Evolutionary conservation across 2,888 invertebrate genomes (phyloP), one percentile per base, ranked within the genome.

Genomic region (Drosophila anomalata): DNA sequence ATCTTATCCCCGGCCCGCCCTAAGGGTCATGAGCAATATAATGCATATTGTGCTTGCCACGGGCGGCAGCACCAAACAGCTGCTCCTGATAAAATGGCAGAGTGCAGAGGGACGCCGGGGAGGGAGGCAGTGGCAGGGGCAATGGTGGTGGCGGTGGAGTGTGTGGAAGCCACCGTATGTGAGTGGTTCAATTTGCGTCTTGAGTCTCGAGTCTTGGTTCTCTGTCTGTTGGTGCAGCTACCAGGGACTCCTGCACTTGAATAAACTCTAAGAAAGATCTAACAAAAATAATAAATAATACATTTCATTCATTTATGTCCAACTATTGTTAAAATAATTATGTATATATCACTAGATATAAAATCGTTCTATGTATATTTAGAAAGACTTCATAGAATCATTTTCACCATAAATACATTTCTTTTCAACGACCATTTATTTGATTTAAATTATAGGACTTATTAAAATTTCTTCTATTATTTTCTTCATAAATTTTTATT

Each of bases 1-100:
- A 82, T 82, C 82, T 82, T 82, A 82, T 82, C 82, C 87, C 47
- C 31, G 47, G 56, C 63, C 53, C 53, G 68, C 78, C 80, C 75
- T 71, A 68, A 74, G 87, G 84, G 84, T 88, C 84, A 80, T 70
- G 72, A 59, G 61, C 39, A 70, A 48, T 70, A 60, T 71, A 54
- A 50, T 62, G 63, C 69, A 71, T 66, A 66, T 66, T 66, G 65
- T 66, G 52, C 52, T 39, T 52, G 36, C 33, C 52, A 52, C 36
- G 31, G 46, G 39, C 33, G 50, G 33, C 53, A 62, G 59, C 66
- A 31, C 41, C 29, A 31, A 65, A 51, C 73, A 73, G 60, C 73
- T 73, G 73, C 55, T 67, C 55, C 67, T 73, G 73, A 73, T 73
- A 73, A 73, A 70, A 46, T 71, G 54, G 20, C 24, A 41, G 39